These are phyloP conservation scores for Poeciliopsis prolifica DNA, from an alignment of 2,113 vertebrate genomes.

Conservation along the genomic window DNA sequence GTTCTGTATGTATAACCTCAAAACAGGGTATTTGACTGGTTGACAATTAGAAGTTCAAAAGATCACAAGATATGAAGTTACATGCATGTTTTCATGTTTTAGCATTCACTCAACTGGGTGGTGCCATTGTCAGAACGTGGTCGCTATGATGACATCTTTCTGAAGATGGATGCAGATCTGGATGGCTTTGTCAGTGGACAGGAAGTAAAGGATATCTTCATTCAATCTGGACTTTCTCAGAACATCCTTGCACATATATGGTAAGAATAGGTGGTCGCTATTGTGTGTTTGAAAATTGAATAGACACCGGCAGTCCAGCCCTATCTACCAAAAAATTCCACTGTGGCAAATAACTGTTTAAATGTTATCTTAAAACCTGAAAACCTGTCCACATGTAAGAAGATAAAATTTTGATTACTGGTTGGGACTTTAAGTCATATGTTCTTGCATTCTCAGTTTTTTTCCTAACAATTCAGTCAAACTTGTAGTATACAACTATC, in stretches of 20 bases:
- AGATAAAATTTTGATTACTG: too few species aligned
- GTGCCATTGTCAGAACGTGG: conserved; percentile 89
- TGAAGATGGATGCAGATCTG: conserved; percentile 93
- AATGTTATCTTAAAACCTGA: too few species aligned
- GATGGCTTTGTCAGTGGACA: conserved; percentile 95
- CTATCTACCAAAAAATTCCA: too few species aligned
- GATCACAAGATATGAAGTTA: not conserved
- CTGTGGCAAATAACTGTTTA: too few species aligned
- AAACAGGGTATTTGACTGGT: not conserved
- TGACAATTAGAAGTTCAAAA: not conserved
- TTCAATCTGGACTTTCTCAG: conserved; percentile 95
- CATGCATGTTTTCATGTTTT: conserved; percentile 15
- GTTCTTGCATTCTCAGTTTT: too few species aligned
- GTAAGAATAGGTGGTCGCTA: conserved; percentile 70
- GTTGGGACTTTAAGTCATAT: too few species aligned
- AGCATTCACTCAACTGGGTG: conserved; percentile 90
- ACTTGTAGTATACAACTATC: too few species aligned
- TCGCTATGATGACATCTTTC: conserved; percentile 94
- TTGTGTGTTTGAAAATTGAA: too few species aligned
- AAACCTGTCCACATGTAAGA: too few species aligned
- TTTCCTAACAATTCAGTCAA: too few species aligned
- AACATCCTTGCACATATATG: conserved; percentile 94
- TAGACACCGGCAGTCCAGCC: too few species aligned
- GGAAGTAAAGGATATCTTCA: conserved; percentile 98
- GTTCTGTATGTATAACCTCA: too few species aligned